These are phyloP conservation scores for Paedocypris sp. DNA, from an alignment of 2,113 vertebrate genomes.

Conservation along the genomic window DNA sequence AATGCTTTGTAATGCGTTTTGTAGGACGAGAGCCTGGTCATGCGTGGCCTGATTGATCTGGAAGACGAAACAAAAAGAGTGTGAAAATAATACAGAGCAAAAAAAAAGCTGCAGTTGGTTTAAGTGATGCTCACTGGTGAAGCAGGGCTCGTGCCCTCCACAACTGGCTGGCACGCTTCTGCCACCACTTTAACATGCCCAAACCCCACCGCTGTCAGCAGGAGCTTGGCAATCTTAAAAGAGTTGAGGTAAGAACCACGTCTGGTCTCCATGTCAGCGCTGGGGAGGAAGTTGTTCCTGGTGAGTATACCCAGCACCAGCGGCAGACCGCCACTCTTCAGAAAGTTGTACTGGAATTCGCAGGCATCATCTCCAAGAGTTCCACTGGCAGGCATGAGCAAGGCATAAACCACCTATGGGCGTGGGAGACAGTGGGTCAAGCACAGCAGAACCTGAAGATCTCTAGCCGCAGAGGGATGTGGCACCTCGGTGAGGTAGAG, in stretches of 20 bases:
- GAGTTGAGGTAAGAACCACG: slow-evolving; percentile 93
- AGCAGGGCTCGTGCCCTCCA: slow-evolving; percentile 80
- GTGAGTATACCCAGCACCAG: slow-evolving; percentile 94
- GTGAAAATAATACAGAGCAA: too few species aligned
- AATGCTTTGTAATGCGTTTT: slow-evolving; percentile 95
- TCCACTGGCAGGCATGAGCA: slow-evolving; percentile 96
- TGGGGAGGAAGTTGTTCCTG: slow-evolving; percentile 94
- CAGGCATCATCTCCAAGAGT: slow-evolving; percentile 91
- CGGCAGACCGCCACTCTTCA: slow-evolving; percentile 91
- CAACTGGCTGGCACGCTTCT: slow-evolving; percentile 88
- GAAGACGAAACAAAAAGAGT: slow-evolving; percentile 9
- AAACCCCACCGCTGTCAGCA: slow-evolving; percentile 88
- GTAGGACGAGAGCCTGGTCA: slow-evolving; percentile 94
- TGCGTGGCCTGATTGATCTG: slow-evolving; percentile 93
- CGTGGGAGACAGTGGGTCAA: background rate
- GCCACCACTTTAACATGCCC: slow-evolving; percentile 92
- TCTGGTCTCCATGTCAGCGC: slow-evolving; percentile 90
- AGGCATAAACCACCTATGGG: slow-evolving; percentile 85
- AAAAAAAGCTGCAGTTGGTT: slow-evolving; percentile 70
- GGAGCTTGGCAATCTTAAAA: slow-evolving; percentile 90
- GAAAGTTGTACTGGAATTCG: slow-evolving; percentile 94
- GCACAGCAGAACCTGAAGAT: background rate
- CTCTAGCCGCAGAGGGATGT: background rate
- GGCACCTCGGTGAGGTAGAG: slow-evolving; percentile 95
- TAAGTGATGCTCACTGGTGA: slow-evolving; percentile 71